Base-by-base conservation (phyloP, 2,888 invertebrate genomes). In the Microchrysa polita region DNA sequence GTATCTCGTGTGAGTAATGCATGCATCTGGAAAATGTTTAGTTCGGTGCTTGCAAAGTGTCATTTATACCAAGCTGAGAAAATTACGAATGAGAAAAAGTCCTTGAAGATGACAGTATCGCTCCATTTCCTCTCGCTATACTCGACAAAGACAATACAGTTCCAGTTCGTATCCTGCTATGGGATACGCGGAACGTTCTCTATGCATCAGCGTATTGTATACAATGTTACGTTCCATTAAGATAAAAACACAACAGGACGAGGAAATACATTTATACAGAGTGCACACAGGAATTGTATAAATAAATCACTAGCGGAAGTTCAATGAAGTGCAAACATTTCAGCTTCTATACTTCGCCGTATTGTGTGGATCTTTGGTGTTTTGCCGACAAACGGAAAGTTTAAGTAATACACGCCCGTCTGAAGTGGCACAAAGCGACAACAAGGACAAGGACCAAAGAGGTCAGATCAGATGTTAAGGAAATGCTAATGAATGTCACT, bases 301-400 rank as follows among this genome's bases (percentile, higher is more conserved):
- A 34, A 23, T 27, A 34, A 60, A 23, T 60, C 40, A 22, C 61
- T 22, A 42, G 22, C 48, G 22, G 22, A 65, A 14, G 42, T 42
- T 65, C 48, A 65, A 65, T 65, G 65, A 65, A 48, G 65, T 48
- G 23, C 18, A 65, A 65, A 63, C 55, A 20, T 55, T n/a, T 55
- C 22, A 18, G 27, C 27, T 34, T 34, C 7, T 34, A 34, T 2
- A n/a, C 42, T 42, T 48, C 48, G 12, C 5, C 10, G 16, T 34
- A 34, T 34, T 34, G 27, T 34, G 7, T 7, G 48, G 12, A 48
- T 48, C 48, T 48, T n/a, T n/a, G 48, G 14, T 10, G 4, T 12
- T n/a, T n/a, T 4, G 48, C 4, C 2, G 48, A 48, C 48, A 48
- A 4, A 48, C 14, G 4, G 14, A 48, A 48, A 48, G 48, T 12